A percentile compares a stretch with the other conserved stretches of the same genome.
Conservation (phyloP, 2,113 vertebrate genomes). For the Miniopterus natalensis region DNA sequence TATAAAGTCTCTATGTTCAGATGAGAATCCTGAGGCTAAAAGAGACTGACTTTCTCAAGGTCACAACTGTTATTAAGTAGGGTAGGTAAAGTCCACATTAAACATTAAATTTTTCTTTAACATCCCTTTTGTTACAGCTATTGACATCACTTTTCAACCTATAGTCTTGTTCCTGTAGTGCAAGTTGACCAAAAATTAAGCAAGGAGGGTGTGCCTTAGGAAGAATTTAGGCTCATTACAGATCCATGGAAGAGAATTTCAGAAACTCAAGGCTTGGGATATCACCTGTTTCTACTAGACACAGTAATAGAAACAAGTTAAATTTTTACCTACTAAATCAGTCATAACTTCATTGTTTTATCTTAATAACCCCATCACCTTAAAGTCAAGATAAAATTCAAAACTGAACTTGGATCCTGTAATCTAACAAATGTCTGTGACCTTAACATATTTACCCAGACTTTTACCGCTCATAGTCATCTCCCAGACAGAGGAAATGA, state of each 20-base stretch:
- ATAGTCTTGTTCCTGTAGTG: neutral
- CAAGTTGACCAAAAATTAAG: conserved; percentile 21
- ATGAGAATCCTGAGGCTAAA: conserved; percentile 27
- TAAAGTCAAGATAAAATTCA: conserved; percentile 24
- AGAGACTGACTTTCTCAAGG: neutral
- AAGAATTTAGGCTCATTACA: neutral
- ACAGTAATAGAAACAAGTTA: neutral
- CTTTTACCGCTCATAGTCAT: conserved; percentile 48
- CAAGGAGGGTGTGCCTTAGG: neutral
- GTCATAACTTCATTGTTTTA: conserved; percentile 2
- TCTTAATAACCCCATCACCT: neutral
- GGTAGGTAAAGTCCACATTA: neutral
- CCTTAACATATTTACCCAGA: conserved; percentile 49
- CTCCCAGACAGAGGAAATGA: conserved; percentile 77
- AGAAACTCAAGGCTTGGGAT: neutral
- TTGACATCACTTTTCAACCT: neutral
- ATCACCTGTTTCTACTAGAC: neutral
- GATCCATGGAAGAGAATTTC: neutral
- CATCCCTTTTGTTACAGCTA: neutral
- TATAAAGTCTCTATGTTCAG: conserved; percentile 3
- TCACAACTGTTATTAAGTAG: neutral
- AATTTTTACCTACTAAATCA: neutral
- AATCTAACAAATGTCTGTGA: conserved; percentile 46
- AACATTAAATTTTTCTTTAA: neutral
- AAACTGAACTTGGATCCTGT: conserved; percentile 56